These are phyloP conservation scores for Etheostoma spectabile DNA, from an alignment of 2,113 vertebrate genomes.

Conservation along the genomic window DNA sequence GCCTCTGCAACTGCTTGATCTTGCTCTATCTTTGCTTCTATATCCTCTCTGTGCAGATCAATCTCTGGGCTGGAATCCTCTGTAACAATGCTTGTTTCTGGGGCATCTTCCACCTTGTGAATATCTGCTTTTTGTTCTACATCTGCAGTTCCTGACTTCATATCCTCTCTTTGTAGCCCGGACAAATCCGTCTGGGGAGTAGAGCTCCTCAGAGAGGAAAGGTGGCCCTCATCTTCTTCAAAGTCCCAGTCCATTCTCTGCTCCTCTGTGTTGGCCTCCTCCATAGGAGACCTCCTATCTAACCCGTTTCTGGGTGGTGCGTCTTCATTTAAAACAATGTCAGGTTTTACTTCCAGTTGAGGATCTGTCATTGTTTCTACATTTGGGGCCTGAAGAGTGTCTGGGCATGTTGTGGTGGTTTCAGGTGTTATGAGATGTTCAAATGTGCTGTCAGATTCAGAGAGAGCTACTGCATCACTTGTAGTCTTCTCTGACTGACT, in stretches of 20 bases:
- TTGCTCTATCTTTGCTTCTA: constrained; percentile 14
- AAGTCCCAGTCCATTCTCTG: constrained; percentile 21
- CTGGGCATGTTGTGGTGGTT: not conserved
- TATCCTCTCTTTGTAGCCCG: constrained; percentile 31
- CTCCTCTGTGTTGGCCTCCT: constrained; percentile 38
- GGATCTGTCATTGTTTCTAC: constrained; percentile 24
- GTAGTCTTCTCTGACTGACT: constrained; percentile 24
- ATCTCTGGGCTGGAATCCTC: constrained; percentile 6
- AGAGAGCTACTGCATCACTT: not conserved
- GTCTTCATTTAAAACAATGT: constrained; percentile 16
- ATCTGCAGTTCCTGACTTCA: constrained; percentile 11
- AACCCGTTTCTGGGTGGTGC: not conserved
- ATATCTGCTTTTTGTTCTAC: constrained; percentile 18
- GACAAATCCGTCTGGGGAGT: constrained; percentile 77
- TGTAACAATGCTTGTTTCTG: constrained; percentile 11
- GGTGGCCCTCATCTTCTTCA: constrained; percentile 29
- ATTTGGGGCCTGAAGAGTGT: not conserved
- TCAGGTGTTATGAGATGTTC: constrained; percentile 16
- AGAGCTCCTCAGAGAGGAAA: constrained; percentile 74
- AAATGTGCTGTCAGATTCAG: constrained; percentile 35
- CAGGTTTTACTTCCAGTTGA: constrained; percentile 33
- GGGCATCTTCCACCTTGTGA: not conserved
- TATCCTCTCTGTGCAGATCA: constrained; percentile 33
- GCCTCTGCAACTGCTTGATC: constrained; percentile 21
- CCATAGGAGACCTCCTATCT: constrained; percentile 3